Base-by-base conservation (phyloP, 2,888 invertebrate species). In the Beris chalybata region DNA sequence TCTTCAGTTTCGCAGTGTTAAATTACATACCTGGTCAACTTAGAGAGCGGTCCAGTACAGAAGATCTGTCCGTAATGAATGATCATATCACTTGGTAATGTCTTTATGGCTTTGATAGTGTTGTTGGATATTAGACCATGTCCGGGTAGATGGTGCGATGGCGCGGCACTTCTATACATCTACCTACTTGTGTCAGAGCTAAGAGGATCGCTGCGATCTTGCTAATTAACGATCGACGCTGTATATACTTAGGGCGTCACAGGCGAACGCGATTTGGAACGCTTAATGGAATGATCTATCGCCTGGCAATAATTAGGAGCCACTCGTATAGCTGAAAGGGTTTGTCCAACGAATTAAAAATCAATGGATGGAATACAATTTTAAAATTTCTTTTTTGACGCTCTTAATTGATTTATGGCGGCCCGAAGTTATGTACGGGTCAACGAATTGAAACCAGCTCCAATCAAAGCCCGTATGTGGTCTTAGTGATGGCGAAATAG, bases 1-100 rank as follows among this genome's bases (percentile, higher is more conserved):
- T 15, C 50, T 50, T 9, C 15, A 9, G 15, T 15, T 50, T 9
- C 50, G 15, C 11, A 15, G 50, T 38, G 38, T 38, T 38, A 38
- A 38, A 38, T 38, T 38, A 9, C 38, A 38, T 38, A 38, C 1
- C 38, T 38, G 38, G 38, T 5, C 38, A 38, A 38, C 7, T 38
- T 38, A 9, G 9, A 38, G 22, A 47, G 15, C 47, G 12, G 44
- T 44, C 47, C 5, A 12, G 15, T 6, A 13, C 47, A 13, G 50
- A 50, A 29, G 15, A 52, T 52, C 52, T 29, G 52, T 52, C 31
- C 12, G 55, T 13, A 13, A 15, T 43, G 45, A 58, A 58, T 58
- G 58, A 58, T 58, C 29, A 45, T 45, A 58, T 58, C 58, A 58
- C 22, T 58, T 29, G 29, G 29, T 58, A 58, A 58, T 58, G 58